Evolutionary conservation across 1,140 invertebrate species (phyloP).

Genomic region (Cherax quadricarinatus): DNA sequence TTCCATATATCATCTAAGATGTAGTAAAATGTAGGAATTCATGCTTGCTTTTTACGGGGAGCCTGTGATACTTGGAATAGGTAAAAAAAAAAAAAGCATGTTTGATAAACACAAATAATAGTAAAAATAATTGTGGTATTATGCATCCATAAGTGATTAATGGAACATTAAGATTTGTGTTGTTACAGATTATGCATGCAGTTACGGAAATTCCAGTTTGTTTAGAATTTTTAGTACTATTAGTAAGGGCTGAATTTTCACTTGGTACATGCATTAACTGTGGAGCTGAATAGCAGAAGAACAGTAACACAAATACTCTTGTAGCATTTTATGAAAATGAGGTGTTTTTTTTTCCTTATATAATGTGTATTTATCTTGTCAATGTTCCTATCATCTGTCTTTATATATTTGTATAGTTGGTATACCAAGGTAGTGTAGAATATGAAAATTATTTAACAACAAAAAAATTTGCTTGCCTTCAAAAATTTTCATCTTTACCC

Average conservation of each 20-base stretch:
- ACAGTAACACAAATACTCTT: not conserved
- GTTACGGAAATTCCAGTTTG: no score
- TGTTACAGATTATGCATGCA: no score
- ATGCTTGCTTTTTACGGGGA: no score
- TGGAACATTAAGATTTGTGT: no score
- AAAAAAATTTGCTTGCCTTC: not conserved
- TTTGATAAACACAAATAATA: not conserved
- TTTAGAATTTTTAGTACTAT: not conserved
- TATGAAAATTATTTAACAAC: not conserved
- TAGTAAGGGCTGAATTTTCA: not conserved
- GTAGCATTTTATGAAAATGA: not conserved
- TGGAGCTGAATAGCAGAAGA: not conserved
- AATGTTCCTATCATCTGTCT: not conserved
- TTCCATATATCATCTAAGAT: no score
- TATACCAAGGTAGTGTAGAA: not conserved
- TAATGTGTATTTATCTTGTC: slow-evolving; percentile 12
- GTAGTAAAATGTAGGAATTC: no score
- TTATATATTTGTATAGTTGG: slow-evolving; percentile 6
- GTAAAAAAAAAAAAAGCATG: no score
- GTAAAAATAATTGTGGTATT: no score
- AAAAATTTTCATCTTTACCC: not conserved
- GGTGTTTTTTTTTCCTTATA: not conserved
- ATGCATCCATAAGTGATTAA: no score
- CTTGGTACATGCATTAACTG: not conserved
- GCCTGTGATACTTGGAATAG: no score